Evolutionary conservation across 2,888 invertebrate genomes (phyloP).

Genomic region (Chrysina gloriosa): DNA sequence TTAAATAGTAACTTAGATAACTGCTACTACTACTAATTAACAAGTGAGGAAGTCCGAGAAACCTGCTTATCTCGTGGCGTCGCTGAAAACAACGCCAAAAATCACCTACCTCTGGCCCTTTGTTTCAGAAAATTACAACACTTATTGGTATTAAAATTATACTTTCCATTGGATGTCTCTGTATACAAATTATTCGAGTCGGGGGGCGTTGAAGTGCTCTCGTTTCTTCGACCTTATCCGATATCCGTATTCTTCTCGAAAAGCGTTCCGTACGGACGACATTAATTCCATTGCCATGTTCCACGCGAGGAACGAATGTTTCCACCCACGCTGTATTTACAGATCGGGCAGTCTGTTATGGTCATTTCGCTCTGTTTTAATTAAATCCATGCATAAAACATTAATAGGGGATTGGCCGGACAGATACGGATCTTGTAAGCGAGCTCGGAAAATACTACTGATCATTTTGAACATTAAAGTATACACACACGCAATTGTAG

Average conservation of each 20-base stretch:
- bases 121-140: no score
- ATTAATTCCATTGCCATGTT: conserved; percentile 23
- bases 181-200: neutral
- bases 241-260: neutral
- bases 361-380: conserved; percentile 19
- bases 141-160: neutral
- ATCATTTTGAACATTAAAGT: neutral
- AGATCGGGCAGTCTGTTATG: conserved; percentile 18
- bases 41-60: no score
- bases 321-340: conserved; percentile 23
- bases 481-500: no score
- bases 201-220: neutral
- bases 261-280: conserved; percentile 11
- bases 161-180: neutral
- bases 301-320: conserved; percentile 16
- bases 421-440: conserved; percentile 1
- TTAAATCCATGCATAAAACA: conserved; percentile 29
- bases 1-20: no score
- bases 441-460: neutral
- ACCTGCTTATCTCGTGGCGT: no score
- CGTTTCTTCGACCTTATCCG: conserved; percentile 13
- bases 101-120: no score
- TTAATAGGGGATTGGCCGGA: conserved; percentile 11
- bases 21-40: no score
- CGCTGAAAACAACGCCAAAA: no score